Evolutionary conservation across 2,888 invertebrate species (phyloP), one percentile per base, ranked within the genome.

Genomic region (Bombyx huttoni): DNA sequence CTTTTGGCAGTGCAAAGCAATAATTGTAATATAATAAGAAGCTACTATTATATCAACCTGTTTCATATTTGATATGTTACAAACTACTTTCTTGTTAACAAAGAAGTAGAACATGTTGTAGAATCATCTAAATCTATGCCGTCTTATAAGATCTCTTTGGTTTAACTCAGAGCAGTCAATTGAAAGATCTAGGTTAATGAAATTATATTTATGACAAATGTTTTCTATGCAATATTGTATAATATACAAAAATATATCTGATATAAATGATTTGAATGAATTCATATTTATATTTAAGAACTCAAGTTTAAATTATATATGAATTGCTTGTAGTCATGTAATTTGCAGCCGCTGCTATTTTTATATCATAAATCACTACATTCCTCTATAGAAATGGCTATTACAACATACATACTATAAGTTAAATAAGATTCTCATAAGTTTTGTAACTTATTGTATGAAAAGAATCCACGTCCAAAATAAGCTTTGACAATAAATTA

Each of bases 231-330:
- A 67, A 70, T 70, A 70, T 69, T 68, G 66, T 81, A 78, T 78
- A 79, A 75, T 69, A 77, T 78, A 81, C 67, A 73, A 80, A 74
- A 79, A 77, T 78, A 78, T 77, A 77, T 73, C 63, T 73, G 78
- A 78, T 80, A 24, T 80, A 75, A 79, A 75, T 78, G 75, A 77
- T 71, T 77, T 77, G 66, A 78, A 78, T 80, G 70, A 75, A 75
- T 74, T 79, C 67, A 69, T 75, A 73, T 77, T 78, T 76, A 77
- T 73, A 73, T 62, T 65, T 61, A 68, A 72, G 66, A 68, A 64
- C 65, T 66, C 66, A 70, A 67, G 66, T 64, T 70, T 70, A 65
- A 60, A 64, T 14, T 56, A 69, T 64, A 67, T 72, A 75, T 67
- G 59, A 70, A 71, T 70, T 74, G 75, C 74, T 72, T 71, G 61